phyloP scores from a whole-genome alignment of 64 coral and sea anemone species.

The Catalaphyllia jardinei region DNA sequence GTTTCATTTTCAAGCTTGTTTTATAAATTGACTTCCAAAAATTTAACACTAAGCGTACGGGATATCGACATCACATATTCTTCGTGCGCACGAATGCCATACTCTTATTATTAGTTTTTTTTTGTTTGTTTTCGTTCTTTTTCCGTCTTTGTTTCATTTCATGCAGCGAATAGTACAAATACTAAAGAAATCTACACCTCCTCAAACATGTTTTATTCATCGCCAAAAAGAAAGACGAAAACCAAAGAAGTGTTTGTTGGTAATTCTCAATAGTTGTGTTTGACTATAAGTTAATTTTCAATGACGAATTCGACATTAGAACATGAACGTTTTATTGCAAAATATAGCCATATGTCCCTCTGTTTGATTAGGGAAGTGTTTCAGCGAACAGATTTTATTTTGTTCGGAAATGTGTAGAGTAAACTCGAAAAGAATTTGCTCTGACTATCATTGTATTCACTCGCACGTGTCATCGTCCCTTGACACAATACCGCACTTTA shows the following conservation, averaged over 20 bases:
- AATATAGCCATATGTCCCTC: constrained; percentile 40
- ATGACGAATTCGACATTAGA: neutral
- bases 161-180: neutral
- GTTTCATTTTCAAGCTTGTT: neutral
- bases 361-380: constrained; percentile 17
- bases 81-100: neutral
- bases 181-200: neutral
- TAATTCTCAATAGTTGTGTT: constrained; percentile 27
- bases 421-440: constrained; percentile 37
- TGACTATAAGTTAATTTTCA: constrained; percentile 27
- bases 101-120: too few species aligned
- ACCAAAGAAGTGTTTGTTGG: constrained; percentile 12
- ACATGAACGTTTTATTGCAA: constrained; percentile 33
- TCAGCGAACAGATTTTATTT: constrained; percentile 38
- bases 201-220: neutral
- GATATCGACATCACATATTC: neutral
- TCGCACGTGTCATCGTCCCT: constrained; percentile 28
- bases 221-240: neutral
- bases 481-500: constrained; percentile 39
- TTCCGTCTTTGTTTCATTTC: neutral
- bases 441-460: constrained; percentile 5
- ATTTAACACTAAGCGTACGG: neutral
- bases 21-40: neutral
- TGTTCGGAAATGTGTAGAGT: constrained; percentile 35
- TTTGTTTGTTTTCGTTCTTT: neutral